A percentile compares a stretch with the other conserved stretches of the same genome.
phyloP scores from a whole-genome alignment of 2,113 vertebrate genomes.

The Dromiciops gliroides region DNA sequence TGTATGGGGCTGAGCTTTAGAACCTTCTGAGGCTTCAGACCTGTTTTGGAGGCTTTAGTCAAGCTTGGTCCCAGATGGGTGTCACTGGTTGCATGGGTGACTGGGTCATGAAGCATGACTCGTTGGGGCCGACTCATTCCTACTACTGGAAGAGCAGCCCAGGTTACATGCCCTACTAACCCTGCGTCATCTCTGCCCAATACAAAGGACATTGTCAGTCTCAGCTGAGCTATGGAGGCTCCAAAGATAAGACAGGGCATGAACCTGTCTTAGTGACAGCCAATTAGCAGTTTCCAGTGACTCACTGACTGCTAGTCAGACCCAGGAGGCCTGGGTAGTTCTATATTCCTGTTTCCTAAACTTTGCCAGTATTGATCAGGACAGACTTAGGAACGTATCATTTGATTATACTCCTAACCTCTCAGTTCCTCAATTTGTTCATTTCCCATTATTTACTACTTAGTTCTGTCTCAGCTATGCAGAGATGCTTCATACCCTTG shows the following conservation, averaged over 20 bases:
- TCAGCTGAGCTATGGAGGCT: conserved; percentile 41
- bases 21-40: neutral
- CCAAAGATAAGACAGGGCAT: conserved; percentile 65
- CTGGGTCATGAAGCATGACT: neutral
- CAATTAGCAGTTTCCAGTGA: conserved; percentile 42
- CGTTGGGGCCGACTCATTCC: neutral
- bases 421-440: neutral
- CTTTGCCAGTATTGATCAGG: neutral
- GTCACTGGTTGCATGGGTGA: neutral
- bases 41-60: neutral
- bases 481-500: neutral
- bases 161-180: conserved; percentile 69
- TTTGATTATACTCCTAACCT: conserved; percentile 34
- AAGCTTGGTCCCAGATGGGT: neutral
- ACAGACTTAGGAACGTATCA: conserved; percentile 61
- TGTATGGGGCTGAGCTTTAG: neutral
- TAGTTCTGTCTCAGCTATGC: neutral
- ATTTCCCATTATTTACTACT: neutral
- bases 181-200: conserved; percentile 35
- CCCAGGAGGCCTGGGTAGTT: neutral
- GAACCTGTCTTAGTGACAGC: conserved; percentile 50
- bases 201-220: conserved; percentile 48
- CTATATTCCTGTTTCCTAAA: neutral
- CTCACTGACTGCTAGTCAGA: conserved; percentile 61
- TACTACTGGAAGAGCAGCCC: conserved; percentile 36